These are phyloP conservation scores for Bolinopsis microptera DNA, from an alignment of 37 sponge, comb jelly and placozoan genomes.

Conservation along the genomic window DNA sequence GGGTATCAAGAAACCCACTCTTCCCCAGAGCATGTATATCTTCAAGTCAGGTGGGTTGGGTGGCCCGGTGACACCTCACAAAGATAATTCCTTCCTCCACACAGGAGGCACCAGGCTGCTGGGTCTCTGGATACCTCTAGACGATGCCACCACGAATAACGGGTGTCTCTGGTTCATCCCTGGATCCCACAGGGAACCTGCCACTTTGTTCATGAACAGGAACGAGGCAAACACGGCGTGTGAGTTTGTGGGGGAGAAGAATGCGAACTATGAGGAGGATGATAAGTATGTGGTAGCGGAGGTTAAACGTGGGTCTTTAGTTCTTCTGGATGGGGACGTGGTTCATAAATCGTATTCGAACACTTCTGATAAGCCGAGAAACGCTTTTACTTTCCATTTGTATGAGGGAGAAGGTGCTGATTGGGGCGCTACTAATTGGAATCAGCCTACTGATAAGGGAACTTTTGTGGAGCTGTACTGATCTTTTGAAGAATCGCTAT, in stretches of 20 bases:
- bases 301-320: constrained; percentile 82
- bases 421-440: constrained; percentile 92
- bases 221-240: constrained; percentile 40
- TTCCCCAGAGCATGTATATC: constrained; percentile 95
- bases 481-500: neutral
- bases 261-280: constrained; percentile 65
- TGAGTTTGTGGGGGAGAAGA: constrained; percentile 58
- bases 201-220: constrained; percentile 66
- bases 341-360: constrained; percentile 88
- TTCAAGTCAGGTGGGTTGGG: constrained; percentile 79
- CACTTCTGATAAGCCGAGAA: constrained; percentile 75
- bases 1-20: constrained; percentile 75
- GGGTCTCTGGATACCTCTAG: constrained; percentile 96
- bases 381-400: constrained; percentile 95
- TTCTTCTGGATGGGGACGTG: constrained; percentile 90
- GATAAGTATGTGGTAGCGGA: constrained; percentile 73
- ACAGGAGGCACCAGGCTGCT: constrained; percentile 79
- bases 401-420: constrained; percentile 81
- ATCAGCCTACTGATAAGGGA: constrained; percentile 55
- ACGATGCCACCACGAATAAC: constrained; percentile 89
- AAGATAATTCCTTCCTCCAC: constrained; percentile 89
- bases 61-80: constrained; percentile 80
- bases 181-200: constrained; percentile 77
- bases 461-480: constrained; percentile 56
- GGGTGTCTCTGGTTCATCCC: constrained; percentile 97